Evolutionary conservation across 1,140 invertebrate species (phyloP).

Genomic region (Drosophila sucinea): DNA sequence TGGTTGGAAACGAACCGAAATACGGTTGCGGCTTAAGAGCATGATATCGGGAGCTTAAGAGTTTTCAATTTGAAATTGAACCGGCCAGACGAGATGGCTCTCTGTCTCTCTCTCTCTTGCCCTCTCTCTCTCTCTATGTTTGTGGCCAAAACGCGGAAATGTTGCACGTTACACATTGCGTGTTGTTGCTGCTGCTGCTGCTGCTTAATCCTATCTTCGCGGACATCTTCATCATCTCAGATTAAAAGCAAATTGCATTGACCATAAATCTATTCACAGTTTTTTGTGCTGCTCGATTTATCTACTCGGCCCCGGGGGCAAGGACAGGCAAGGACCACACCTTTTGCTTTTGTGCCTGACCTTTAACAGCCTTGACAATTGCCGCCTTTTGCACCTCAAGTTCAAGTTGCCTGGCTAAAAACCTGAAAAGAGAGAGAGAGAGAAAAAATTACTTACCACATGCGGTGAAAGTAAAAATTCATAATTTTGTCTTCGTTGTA

Average conservation of each 20-base stretch:
- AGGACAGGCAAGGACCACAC: constrained; percentile 50
- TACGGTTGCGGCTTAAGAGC: constrained; percentile 57
- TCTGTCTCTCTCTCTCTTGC: neutral
- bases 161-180: constrained; percentile 60
- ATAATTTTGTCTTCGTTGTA: constrained; percentile 64
- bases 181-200: constrained; percentile 24
- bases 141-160: constrained; percentile 64
- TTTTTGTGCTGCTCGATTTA: constrained; percentile 23
- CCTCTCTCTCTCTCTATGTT: constrained; percentile 14
- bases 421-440: constrained; percentile 43
- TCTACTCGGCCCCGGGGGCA: constrained; percentile 7
- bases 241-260: constrained; percentile 63
- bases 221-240: constrained; percentile 72
- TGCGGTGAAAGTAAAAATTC: constrained; percentile 83
- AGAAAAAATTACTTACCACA: constrained; percentile 53
- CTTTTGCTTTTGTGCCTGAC: constrained; percentile 49
- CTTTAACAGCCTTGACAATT: constrained; percentile 75
- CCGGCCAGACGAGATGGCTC: constrained; percentile 1
- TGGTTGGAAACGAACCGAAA: constrained; percentile 62
- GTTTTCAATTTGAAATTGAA: constrained; percentile 11
- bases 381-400: constrained; percentile 64
- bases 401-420: constrained; percentile 50
- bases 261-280: constrained; percentile 48
- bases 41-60: constrained; percentile 50
- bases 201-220: constrained; percentile 53